Evolutionary conservation across 37 sponge, comb jelly and placozoan genomes (phyloP).

Genomic region (Hormiphora californensis): DNA sequence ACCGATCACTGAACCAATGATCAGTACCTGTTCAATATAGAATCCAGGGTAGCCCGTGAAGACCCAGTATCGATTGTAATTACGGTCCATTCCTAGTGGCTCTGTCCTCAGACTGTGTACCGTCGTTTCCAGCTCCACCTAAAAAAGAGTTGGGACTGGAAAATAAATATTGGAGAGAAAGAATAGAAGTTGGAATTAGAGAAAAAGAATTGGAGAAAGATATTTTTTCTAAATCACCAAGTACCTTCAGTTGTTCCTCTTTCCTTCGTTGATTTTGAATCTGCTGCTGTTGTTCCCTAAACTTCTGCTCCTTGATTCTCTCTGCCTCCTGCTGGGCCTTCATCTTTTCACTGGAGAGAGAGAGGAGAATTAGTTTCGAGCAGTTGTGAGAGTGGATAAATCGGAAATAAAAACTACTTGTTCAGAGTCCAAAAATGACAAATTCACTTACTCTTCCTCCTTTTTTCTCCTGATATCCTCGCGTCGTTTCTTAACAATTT

Average conservation of each 20-base stretch:
- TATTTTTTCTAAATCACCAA: not conserved
- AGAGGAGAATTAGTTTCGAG: not conserved
- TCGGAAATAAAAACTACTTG: too few species aligned
- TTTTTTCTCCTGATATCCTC: slow-evolving; percentile 7
- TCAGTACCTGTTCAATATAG: slow-evolving; percentile 39
- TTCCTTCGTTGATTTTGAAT: slow-evolving; percentile 5
- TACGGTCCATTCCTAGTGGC: slow-evolving; percentile 45
- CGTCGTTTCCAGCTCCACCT: slow-evolving; percentile 1
- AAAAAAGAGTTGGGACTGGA: not conserved
- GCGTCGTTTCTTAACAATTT: slow-evolving; percentile 2
- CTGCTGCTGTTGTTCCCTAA: slow-evolving; percentile 4
- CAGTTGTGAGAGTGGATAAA: not conserved
- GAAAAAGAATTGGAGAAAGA: not conserved
- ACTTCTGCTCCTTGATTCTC: slow-evolving; percentile 26
- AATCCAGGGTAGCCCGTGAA: slow-evolving; percentile 6
- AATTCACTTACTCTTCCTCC: slow-evolving; percentile 2
- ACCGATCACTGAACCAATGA: not conserved
- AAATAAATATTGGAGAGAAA: not conserved
- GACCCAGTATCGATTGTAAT: slow-evolving; percentile 24
- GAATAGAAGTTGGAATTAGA: not conserved
- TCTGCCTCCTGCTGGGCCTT: slow-evolving; percentile 5
- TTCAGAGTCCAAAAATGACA: too few species aligned
- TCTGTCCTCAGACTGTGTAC: not conserved
- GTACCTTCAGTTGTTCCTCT: slow-evolving; percentile 46
- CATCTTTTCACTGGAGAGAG: not conserved